These are phyloP conservation scores for Polydrusus cervinus DNA, from an alignment of 2,888 invertebrate species.

Conservation along the genomic window DNA sequence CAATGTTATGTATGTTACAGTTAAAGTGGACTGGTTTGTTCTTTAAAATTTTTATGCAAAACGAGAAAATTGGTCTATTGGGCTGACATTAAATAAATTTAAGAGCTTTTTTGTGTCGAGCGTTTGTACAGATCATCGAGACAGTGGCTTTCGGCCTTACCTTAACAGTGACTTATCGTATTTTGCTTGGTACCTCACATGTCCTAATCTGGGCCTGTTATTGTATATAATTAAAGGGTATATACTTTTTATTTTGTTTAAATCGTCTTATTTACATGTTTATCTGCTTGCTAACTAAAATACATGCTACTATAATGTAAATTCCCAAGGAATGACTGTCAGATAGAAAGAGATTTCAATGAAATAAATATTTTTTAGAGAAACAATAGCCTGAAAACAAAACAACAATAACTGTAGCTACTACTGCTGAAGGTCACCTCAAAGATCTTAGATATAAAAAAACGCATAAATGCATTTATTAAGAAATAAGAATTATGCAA, in stretches of 20 bases:
- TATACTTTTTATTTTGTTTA: not conserved
- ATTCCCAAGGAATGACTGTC: conserved; percentile 34
- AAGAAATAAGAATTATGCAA: conserved; percentile 64
- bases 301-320: conserved; percentile 22
- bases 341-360: conserved; percentile 35
- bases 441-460: conserved; percentile 53
- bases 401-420: conserved; percentile 59
- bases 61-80: too few species aligned
- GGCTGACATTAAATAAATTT: too few species aligned
- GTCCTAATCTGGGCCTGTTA: too few species aligned
- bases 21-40: too few species aligned
- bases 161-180: too few species aligned
- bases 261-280: conserved; percentile 3
- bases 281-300: conserved; percentile 3
- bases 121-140: too few species aligned
- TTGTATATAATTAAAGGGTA: too few species aligned
- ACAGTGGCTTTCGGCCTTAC: too few species aligned
- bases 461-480: conserved; percentile 65
- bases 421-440: conserved; percentile 62
- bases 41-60: too few species aligned
- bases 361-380: conserved; percentile 32
- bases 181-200: too few species aligned
- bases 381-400: conserved; percentile 63
- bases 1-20: too few species aligned
- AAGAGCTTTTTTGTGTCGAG: too few species aligned